These are phyloP conservation scores for Bubo blakistoni DNA, from an alignment of 2,113 vertebrate species.

Conservation along the genomic window DNA sequence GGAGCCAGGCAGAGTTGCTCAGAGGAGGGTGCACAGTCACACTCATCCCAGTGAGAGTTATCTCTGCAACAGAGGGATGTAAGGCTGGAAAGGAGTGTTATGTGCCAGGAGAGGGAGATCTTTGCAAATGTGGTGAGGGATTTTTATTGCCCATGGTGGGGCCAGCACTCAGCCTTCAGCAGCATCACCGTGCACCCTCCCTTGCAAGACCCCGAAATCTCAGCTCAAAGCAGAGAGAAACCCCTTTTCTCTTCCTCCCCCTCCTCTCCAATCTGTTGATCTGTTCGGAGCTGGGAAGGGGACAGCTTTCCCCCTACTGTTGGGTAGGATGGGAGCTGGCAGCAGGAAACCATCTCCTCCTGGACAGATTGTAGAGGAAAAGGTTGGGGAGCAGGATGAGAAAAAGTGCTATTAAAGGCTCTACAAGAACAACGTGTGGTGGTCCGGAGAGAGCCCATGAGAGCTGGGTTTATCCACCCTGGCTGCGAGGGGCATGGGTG, in stretches of 20 bases:
- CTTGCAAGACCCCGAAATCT: not conserved
- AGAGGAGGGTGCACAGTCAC: not conserved
- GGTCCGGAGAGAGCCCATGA: not conserved
- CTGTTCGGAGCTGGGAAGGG: fast-evolving
- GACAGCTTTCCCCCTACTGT: not conserved
- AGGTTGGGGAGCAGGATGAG: not conserved
- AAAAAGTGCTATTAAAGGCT: not conserved
- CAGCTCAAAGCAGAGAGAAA: not conserved
- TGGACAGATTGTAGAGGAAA: not conserved
- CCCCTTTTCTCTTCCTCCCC: not conserved
- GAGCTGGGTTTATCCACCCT: not conserved
- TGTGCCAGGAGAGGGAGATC: not conserved
- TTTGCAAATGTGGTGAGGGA: not conserved
- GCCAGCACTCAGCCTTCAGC: not conserved
- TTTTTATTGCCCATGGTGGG: not conserved
- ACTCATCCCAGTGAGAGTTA: not conserved
- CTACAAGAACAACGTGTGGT: not conserved
- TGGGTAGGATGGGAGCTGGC: not conserved
- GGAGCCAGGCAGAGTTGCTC: not conserved
- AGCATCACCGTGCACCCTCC: not conserved
- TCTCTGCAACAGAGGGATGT: not conserved
- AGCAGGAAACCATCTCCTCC: not conserved
- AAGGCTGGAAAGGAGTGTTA: not conserved
- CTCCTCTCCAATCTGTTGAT: not conserved
- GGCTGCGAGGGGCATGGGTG: not conserved